phyloP scores from a whole-genome alignment of 2,888 invertebrate species.

The Endomychus coccineus region DNA sequence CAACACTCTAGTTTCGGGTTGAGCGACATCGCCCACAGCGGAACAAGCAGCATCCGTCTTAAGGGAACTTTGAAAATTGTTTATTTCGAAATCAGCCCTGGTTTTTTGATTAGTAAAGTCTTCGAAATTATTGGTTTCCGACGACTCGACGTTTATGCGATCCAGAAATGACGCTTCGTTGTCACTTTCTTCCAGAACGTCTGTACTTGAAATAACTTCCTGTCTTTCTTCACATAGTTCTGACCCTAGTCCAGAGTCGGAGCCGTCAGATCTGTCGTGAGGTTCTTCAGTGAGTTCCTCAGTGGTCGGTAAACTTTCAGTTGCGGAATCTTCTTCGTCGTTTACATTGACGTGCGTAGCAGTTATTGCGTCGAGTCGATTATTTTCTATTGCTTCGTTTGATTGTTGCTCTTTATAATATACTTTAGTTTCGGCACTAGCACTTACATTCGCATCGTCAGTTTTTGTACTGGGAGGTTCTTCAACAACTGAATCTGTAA shows the following conservation, averaged over 20 bases:
- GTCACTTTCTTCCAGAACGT: constrained; percentile 41
- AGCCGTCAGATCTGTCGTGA: constrained; percentile 69
- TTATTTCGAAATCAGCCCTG: constrained; percentile 18
- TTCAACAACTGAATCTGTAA: no score
- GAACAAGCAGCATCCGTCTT: background rate
- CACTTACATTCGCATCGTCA: no score
- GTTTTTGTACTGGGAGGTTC: no score
- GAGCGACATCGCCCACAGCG: constrained; percentile 10
- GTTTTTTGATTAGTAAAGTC: constrained; percentile 19
- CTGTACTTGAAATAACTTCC: constrained; percentile 26
- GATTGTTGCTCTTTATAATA: no score
- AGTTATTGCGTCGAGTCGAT: no score
- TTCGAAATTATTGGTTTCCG: constrained; percentile 16
- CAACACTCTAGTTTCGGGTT: no score
- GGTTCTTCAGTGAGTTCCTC: constrained; percentile 52
- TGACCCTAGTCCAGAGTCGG: constrained; percentile 75
- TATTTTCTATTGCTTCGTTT: no score
- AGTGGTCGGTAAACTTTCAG: constrained; percentile 53
- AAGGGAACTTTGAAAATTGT: background rate
- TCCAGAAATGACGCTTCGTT: constrained; percentile 49
- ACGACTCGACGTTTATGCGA: constrained; percentile 30
- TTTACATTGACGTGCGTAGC: no score
- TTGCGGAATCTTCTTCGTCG: constrained; percentile 57
- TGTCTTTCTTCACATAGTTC: constrained; percentile 60
- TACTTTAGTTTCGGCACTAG: no score